Conservation (phyloP, 2,797 vertebrate species). For the Scolopax rusticola region DNA sequence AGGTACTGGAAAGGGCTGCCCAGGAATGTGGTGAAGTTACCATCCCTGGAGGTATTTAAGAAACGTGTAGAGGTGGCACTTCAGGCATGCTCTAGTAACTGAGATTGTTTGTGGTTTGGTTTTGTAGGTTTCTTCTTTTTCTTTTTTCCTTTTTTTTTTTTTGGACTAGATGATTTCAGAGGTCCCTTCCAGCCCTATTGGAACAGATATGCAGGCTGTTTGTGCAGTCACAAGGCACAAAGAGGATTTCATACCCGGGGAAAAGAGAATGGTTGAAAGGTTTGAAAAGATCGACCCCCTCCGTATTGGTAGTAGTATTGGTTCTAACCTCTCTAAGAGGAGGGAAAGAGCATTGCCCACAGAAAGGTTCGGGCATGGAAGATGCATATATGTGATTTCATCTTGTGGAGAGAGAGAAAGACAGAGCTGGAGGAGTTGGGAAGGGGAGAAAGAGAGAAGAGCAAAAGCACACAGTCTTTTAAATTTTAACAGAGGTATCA, state of each 20-base stretch:
- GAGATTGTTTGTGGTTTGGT: too few species aligned
- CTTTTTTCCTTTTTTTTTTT: too few species aligned
- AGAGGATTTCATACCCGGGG: not conserved
- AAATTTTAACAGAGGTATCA: not conserved
- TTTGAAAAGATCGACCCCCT: not conserved
- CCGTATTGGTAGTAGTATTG: not conserved
- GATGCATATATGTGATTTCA: not conserved
- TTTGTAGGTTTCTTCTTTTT: too few species aligned
- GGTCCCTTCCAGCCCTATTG: too few species aligned
- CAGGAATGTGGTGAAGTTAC: too few species aligned
- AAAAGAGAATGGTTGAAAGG: not conserved
- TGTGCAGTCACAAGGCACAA: not conserved
- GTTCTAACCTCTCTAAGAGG: not conserved
- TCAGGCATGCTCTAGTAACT: too few species aligned
- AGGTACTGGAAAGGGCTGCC: too few species aligned
- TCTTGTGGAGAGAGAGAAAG: not conserved
- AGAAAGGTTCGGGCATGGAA: not conserved
- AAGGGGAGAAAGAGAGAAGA: not conserved
- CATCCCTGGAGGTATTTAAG: too few species aligned
- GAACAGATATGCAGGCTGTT: not conserved
- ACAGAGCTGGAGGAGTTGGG: not conserved
- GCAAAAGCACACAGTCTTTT: fast-evolving
- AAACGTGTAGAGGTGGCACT: too few species aligned
- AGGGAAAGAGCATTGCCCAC: not conserved
- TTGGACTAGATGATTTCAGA: too few species aligned